Conservation (phyloP, 2,797 vertebrate species). For the Manis pentadactyla region DNA sequence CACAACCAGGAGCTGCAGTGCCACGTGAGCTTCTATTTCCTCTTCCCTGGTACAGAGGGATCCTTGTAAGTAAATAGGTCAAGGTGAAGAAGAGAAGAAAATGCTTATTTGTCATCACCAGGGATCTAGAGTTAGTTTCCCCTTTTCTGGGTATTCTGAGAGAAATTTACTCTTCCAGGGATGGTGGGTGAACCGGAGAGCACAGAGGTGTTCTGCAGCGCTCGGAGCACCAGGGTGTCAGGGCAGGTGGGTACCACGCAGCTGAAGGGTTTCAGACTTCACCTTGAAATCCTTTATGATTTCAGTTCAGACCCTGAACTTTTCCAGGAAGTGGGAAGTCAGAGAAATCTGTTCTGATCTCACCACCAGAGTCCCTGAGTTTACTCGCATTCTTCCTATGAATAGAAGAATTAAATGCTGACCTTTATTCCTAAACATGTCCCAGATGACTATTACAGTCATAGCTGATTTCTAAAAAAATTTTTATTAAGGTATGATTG, state of each 20-base stretch:
- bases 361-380: not conserved
- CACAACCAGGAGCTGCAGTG: fast-evolving
- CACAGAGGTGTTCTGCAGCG: fast-evolving
- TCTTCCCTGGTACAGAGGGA: not conserved
- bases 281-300: not conserved
- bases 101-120: not conserved
- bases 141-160: not conserved
- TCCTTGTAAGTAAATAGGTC: not conserved
- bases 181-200: not conserved
- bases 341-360: not conserved
- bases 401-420: not conserved
- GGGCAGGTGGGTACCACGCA: fast-evolving
- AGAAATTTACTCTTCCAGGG: not conserved
- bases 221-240: not conserved
- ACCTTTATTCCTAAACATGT: not conserved
- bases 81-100: not conserved
- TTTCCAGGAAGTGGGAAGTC: not conserved
- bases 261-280: not conserved
- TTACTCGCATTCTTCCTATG: not conserved
- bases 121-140: not conserved
- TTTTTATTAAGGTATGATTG: too few species aligned
- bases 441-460: not conserved
- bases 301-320: not conserved
- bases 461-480: not conserved
- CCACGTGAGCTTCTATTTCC: not conserved